Percentiles rank a stretch among this genome's conserved stretches.
Evolutionary conservation across 2,113 vertebrate genomes (phyloP).

Genomic region (Pelobates fuscus): DNA sequence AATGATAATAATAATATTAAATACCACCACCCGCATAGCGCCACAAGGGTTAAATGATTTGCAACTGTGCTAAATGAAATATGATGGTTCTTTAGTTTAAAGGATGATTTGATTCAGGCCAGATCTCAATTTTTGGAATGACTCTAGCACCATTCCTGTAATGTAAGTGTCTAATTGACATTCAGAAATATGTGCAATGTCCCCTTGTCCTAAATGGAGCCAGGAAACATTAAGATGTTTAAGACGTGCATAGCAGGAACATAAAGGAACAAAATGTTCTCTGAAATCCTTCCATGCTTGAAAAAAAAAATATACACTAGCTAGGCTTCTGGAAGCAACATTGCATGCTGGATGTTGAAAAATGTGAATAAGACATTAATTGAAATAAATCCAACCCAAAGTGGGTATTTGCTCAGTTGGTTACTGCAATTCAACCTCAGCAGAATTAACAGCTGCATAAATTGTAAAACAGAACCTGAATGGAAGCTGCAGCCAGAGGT

Average conservation of each 20-base stretch:
- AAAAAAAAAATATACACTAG: constrained; percentile 59
- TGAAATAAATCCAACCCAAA: constrained; percentile 58
- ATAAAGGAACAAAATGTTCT: constrained; percentile 54
- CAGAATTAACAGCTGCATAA: constrained; percentile 14
- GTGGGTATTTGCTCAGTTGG: constrained; percentile 55
- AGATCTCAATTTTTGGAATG: constrained; percentile 49
- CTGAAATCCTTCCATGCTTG: constrained; percentile 56
- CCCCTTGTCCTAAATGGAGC: constrained; percentile 59
- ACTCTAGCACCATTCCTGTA: constrained; percentile 44
- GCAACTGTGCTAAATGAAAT: constrained; percentile 53
- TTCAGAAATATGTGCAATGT: constrained; percentile 58
- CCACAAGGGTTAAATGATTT: constrained; percentile 32
- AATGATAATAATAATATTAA: too few species aligned
- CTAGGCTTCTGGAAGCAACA: constrained; percentile 51
- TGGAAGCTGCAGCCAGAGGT: not conserved
- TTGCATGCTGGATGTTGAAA: constrained; percentile 57
- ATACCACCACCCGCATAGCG: too few species aligned
- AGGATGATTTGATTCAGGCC: constrained; percentile 50
- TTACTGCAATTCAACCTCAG: constrained; percentile 49
- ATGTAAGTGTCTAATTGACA: constrained; percentile 58
- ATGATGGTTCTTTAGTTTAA: constrained; percentile 12
- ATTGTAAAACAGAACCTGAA: not conserved
- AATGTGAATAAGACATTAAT: constrained; percentile 53
- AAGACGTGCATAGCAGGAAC: constrained; percentile 58
- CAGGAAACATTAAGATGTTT: constrained; percentile 62